A percentile compares a stretch with the other conserved stretches of the same genome.
phyloP scores from a whole-genome alignment of 2,888 invertebrate genomes.

The Dryomyza anilis region DNA sequence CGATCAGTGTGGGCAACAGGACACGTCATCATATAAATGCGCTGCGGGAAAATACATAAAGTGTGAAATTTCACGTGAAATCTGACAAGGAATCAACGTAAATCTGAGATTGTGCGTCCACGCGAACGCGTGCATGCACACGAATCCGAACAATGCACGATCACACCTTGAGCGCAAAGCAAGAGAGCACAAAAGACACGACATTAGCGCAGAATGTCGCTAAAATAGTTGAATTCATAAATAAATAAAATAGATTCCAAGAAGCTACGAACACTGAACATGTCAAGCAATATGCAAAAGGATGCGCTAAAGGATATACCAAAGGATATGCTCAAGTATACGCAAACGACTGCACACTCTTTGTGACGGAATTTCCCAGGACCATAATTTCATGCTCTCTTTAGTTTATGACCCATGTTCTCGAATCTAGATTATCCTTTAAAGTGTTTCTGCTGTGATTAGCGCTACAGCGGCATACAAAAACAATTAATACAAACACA shows the following conservation, averaged over 20 bases:
- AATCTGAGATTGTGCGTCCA: not conserved
- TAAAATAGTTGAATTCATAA: not conserved
- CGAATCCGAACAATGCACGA: not conserved
- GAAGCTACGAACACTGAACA: not conserved
- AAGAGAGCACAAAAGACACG: too few species aligned
- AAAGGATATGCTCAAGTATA: too few species aligned
- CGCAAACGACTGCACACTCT: too few species aligned
- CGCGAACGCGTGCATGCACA: not conserved
- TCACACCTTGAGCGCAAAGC: not conserved
- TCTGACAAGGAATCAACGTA: not conserved
- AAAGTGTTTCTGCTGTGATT: not conserved
- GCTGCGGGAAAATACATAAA: not conserved
- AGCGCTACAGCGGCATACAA: not conserved
- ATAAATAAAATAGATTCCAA: not conserved
- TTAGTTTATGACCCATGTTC: not conserved
- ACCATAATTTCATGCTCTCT: slow-evolving; percentile 1
- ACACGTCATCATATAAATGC: too few species aligned
- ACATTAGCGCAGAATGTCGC: not conserved
- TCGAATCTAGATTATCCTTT: not conserved
- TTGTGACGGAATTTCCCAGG: not conserved
- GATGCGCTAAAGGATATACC: not conserved
- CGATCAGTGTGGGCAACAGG: too few species aligned
- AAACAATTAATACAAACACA: not conserved
- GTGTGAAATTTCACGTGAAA: not conserved
- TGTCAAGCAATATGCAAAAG: too few species aligned